Evolutionary conservation across 2,113 vertebrate genomes (phyloP).

Genomic region (Chrysochloris asiatica): DNA sequence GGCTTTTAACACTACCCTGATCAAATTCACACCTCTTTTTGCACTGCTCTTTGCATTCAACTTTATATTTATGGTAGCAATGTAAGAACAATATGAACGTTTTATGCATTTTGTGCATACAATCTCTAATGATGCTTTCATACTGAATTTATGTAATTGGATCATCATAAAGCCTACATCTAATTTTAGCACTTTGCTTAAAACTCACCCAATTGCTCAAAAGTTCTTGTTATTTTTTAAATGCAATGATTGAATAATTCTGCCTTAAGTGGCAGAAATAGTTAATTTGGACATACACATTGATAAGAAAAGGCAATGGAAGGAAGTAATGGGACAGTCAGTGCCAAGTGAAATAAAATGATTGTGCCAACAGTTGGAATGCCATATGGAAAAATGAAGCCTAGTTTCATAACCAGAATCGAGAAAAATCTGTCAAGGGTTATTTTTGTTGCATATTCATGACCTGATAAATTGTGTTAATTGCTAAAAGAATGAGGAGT

Average conservation of each 20-base stretch:
- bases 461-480: slow-evolving; percentile 80
- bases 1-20: neutral
- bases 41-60: neutral
- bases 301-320: slow-evolving; percentile 58
- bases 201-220: slow-evolving; percentile 32
- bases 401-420: slow-evolving; percentile 68
- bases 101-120: neutral
- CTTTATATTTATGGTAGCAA: neutral
- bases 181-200: slow-evolving; percentile 41
- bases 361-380: slow-evolving; percentile 73
- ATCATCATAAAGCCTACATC: neutral
- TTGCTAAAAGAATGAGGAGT: slow-evolving; percentile 76
- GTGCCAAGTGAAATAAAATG: slow-evolving; percentile 63
- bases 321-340: slow-evolving; percentile 34
- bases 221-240: slow-evolving; percentile 36
- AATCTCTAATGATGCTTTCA: neutral
- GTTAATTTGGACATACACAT: slow-evolving; percentile 67
- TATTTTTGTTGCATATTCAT: slow-evolving; percentile 82
- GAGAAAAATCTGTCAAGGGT: slow-evolving; percentile 77
- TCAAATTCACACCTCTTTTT: neutral
- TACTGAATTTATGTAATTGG: neutral
- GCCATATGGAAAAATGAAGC: slow-evolving; percentile 70
- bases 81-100: neutral
- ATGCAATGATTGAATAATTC: slow-evolving; percentile 44
- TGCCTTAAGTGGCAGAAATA: slow-evolving; percentile 47